Percentiles rank a stretch among this genome's conserved stretches.
Conservation (phyloP, 1,140 invertebrate genomes). For the Caenorhabditis inopinata region DNA sequence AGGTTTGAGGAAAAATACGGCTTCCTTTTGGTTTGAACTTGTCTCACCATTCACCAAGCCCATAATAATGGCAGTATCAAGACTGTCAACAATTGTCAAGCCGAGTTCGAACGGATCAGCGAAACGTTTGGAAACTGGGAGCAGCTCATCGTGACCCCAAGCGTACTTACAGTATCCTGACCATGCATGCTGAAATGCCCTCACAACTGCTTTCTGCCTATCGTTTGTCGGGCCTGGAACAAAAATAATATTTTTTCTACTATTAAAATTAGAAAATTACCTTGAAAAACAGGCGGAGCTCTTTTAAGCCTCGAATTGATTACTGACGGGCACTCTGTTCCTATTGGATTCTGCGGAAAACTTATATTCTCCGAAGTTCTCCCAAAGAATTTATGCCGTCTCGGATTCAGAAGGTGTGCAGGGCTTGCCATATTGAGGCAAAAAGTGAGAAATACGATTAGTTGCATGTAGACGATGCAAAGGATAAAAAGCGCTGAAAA, state of each 20-base stretch:
- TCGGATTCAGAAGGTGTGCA: neutral
- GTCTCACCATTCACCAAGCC: conserved; percentile 71
- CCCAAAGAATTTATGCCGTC: neutral
- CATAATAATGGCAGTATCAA: conserved; percentile 91
- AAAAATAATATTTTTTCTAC: neutral
- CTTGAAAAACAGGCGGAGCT: conserved; percentile 20
- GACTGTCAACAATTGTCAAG: conserved; percentile 83
- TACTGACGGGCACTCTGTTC: neutral
- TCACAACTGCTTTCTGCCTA: conserved; percentile 78
- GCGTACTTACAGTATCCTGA: conserved; percentile 83
- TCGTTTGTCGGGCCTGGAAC: conserved; percentile 75
- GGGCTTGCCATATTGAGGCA: neutral
- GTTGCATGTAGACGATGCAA: neutral
- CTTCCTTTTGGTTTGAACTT: too few relatives aligned
- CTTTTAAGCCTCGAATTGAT: neutral
- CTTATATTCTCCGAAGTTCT: neutral
- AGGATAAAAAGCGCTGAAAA: neutral
- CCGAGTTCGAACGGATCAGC: conserved; percentile 81
- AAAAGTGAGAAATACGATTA: neutral
- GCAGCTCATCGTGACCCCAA: conserved; percentile 90
- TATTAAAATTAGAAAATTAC: neutral
- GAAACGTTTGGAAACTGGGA: conserved; percentile 77
- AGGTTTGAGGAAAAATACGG: too few relatives aligned
- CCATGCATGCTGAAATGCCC: conserved; percentile 87
- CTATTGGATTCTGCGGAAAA: neutral